phyloP scores from a whole-genome alignment of 2,797 vertebrate species.

The Geotria australis region DNA sequence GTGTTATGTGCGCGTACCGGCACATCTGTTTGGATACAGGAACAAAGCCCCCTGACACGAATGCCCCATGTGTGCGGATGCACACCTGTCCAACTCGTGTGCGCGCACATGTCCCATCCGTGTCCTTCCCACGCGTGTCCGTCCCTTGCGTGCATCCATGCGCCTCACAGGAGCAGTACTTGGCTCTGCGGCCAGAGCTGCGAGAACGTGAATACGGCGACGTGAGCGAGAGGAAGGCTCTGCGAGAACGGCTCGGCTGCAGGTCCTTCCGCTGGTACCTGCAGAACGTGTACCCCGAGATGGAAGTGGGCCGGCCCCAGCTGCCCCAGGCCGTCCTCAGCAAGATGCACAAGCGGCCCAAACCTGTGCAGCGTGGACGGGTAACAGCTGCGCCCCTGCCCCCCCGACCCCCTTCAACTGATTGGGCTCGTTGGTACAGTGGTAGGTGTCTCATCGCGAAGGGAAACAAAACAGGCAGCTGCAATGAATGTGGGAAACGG shows the following conservation, averaged over 20 bases:
- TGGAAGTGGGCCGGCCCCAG: constrained; percentile 44
- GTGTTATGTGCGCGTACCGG: too few species aligned
- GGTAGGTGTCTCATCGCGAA: too few species aligned
- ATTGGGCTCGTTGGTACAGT: too few species aligned
- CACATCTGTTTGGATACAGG: too few species aligned
- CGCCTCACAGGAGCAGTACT: constrained; percentile 44
- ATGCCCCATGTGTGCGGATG: too few species aligned
- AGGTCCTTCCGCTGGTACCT: constrained; percentile 68
- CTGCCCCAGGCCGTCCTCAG: constrained; percentile 34
- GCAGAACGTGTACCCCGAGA: constrained; percentile 71
- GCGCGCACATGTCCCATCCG: too few species aligned
- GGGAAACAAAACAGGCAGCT: too few species aligned
- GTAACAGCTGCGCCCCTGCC: constrained; percentile 12
- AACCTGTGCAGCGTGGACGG: constrained; percentile 44
- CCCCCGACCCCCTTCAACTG: too few species aligned
- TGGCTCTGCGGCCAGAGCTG: constrained; percentile 54
- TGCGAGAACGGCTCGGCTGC: constrained; percentile 40
- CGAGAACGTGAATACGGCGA: constrained; percentile 39
- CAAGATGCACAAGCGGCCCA: constrained; percentile 39
- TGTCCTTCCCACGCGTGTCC: too few species aligned
- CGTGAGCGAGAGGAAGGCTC: constrained; percentile 32
- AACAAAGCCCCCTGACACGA: too few species aligned
- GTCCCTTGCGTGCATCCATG: neutral
- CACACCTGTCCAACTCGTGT: too few species aligned
- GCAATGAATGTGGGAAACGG: too few species aligned